phyloP scores from a whole-genome alignment of 2,888 invertebrate species.

The Steromphala cineraria region DNA sequence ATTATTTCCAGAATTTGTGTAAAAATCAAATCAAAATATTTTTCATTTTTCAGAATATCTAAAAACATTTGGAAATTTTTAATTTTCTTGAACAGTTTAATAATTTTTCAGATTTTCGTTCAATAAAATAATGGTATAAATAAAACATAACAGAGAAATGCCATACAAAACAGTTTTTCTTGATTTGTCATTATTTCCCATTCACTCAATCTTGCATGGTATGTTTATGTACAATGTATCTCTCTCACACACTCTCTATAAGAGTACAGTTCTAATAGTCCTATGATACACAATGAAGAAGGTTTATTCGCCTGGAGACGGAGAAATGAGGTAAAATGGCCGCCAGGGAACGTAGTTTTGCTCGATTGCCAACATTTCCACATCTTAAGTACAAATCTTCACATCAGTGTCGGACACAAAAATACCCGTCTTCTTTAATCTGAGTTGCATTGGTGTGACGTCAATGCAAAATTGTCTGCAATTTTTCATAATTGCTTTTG shows the following conservation, averaged over 20 bases:
- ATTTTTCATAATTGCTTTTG: background rate
- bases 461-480: background rate
- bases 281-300: background rate
- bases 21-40: no score
- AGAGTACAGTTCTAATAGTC: background rate
- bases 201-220: background rate
- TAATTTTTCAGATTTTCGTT: background rate
- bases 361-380: constrained; percentile 4
- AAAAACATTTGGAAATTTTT: background rate
- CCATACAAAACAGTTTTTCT: background rate
- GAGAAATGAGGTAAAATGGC: constrained; percentile 2
- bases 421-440: constrained; percentile 8
- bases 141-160: no score
- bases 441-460: constrained; percentile 7
- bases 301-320: background rate
- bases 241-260: background rate
- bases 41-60: no score
- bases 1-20: no score
- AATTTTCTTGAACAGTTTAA: background rate
- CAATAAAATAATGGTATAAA: no score
- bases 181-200: background rate
- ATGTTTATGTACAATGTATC: background rate
- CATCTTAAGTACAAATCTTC: background rate
- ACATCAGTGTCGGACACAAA: background rate
- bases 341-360: background rate